These are phyloP conservation scores for Drosophila varians DNA, from an alignment of 1,140 invertebrate species.

Conservation along the genomic window DNA sequence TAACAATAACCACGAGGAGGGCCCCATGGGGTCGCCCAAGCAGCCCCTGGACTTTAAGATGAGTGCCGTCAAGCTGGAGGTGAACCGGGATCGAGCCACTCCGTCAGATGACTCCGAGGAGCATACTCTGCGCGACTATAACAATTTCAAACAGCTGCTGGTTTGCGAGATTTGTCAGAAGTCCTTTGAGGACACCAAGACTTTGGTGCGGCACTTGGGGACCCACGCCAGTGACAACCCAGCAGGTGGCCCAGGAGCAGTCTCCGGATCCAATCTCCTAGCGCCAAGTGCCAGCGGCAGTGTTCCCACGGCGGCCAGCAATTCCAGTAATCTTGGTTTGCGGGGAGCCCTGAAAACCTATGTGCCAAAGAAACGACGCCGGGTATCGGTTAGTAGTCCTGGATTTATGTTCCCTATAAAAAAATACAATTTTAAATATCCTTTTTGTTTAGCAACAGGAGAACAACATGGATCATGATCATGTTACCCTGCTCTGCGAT, in stretches of 20 bases:
- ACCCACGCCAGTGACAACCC: constrained; percentile 85
- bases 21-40: constrained; percentile 55
- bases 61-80: constrained; percentile 67
- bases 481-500: constrained; percentile 86
- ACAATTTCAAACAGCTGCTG: constrained; percentile 85
- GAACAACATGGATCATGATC: constrained; percentile 79
- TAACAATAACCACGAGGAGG: constrained; percentile 56
- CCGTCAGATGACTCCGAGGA: constrained; percentile 60
- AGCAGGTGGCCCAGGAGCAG: neutral
- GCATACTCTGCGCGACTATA: constrained; percentile 69
- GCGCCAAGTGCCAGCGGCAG: constrained; percentile 34
- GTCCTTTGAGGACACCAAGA: constrained; percentile 91
- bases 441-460: constrained; percentile 71
- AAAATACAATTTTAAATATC: neutral
- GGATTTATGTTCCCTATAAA: constrained; percentile 3
- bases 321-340: constrained; percentile 51
- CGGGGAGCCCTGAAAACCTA: constrained; percentile 84
- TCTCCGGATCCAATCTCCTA: constrained; percentile 10
- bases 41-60: constrained; percentile 78
- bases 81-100: constrained; percentile 37
- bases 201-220: constrained; percentile 92
- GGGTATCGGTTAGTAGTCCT: constrained; percentile 83
- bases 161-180: constrained; percentile 93
- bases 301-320: constrained; percentile 40
- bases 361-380: constrained; percentile 85